Conservation (phyloP, 2,797 vertebrate genomes). For the Vireo griseus region DNA sequence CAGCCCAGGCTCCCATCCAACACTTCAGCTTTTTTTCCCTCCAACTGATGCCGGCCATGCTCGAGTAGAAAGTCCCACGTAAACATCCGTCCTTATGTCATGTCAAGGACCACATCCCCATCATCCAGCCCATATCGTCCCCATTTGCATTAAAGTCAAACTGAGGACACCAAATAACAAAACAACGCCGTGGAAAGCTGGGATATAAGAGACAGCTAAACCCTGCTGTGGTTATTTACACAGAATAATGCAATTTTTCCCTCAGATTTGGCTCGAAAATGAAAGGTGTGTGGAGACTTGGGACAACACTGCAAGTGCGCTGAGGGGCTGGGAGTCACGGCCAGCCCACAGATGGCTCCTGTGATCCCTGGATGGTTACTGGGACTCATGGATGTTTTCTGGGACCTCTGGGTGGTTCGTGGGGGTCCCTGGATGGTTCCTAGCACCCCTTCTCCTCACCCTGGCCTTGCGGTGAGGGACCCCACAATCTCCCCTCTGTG, state of each 20-base stretch:
- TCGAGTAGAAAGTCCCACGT: rapidly evolving
- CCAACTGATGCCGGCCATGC: not conserved
- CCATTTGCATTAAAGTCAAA: not conserved
- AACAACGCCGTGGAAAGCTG: rapidly evolving
- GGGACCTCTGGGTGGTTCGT: rapidly evolving
- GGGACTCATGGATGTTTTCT: not conserved
- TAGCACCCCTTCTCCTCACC: not conserved
- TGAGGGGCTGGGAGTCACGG: rapidly evolving
- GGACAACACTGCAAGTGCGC: rapidly evolving
- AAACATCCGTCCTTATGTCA: not conserved
- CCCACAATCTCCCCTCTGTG: rapidly evolving
- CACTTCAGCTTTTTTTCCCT: not conserved
- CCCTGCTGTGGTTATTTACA: not conserved
- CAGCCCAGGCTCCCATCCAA: not conserved
- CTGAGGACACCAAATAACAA: not conserved
- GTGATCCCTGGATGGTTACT: not conserved
- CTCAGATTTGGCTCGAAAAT: not conserved
- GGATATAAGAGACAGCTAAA: rapidly evolving
- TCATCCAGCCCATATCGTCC: not conserved
- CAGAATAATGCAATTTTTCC: rapidly evolving
- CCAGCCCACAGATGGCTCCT: rapidly evolving
- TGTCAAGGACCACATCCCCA: not conserved
- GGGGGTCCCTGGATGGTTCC: not conserved
- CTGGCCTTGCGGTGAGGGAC: rapidly evolving
- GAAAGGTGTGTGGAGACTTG: too few relatives aligned